These are phyloP conservation scores for Aporophyla nigra DNA, from an alignment of 2,888 invertebrate genomes.

Conservation along the genomic window DNA sequence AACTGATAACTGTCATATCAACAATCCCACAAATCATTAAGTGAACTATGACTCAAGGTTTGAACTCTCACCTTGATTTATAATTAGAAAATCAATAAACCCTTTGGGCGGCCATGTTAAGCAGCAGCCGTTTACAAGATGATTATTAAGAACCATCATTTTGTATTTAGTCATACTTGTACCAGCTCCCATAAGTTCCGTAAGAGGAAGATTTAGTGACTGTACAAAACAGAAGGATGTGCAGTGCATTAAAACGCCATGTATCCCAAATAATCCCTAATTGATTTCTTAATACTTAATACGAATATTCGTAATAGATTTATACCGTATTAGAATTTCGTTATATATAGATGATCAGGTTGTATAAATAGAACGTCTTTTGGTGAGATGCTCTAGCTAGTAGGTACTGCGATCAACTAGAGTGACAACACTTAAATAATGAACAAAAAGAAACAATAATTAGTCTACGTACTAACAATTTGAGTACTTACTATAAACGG, in stretches of 20 bases:
- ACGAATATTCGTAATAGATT: too few relatives aligned
- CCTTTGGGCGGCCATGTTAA: constrained; percentile 1
- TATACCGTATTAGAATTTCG: too few relatives aligned
- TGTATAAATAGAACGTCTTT: too few relatives aligned
- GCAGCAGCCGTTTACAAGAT: background rate
- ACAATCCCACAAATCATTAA: background rate
- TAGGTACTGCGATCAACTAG: too few relatives aligned
- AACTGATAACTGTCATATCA: background rate
- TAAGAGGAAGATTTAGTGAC: background rate
- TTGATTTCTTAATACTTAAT: background rate
- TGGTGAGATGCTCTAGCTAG: too few relatives aligned
- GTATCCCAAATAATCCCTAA: background rate
- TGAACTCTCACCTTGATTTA: constrained; percentile 25
- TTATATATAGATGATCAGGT: too few relatives aligned
- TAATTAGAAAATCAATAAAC: constrained; percentile 34
- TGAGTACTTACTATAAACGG: too few relatives aligned
- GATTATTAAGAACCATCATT: background rate
- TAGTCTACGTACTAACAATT: too few relatives aligned
- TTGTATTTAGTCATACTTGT: background rate
- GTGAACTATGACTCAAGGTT: constrained; percentile 7
- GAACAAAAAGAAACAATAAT: too few relatives aligned
- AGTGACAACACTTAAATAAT: too few relatives aligned
- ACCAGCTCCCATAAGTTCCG: background rate
- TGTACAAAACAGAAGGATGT: background rate
- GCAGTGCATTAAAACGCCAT: background rate